Evolutionary conservation across 2,797 vertebrate genomes (phyloP), one percentile per base, ranked within the genome.

Genomic region (Hafferia zeledoni): DNA sequence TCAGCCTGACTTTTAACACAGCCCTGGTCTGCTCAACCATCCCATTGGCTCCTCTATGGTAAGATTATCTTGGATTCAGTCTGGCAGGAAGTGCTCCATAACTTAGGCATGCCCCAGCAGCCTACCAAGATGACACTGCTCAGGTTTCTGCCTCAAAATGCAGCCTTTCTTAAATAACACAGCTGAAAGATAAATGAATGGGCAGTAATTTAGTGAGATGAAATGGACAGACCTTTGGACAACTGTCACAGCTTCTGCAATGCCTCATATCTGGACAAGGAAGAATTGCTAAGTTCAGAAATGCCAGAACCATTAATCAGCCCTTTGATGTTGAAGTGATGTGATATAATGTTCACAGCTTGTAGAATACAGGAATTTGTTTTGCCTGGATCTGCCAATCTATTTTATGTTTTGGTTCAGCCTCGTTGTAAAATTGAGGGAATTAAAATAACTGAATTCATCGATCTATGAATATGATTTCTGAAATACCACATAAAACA

Each of bases 261-360:
- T 61, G 68, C 53, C 68, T 95, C 83, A 41, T 86, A 35, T 69
- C 57, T 17, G 78, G 81, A 43, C 60, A 18, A 10, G 37, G 50
- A 57, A 39, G 77, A 71, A 90, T 33, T 35, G 93, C 83, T 68
- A 41, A 50, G 12, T 83, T 90, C 57, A 88, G 94, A 96, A 96
- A 97, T 70, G 80, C 72, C 89, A 81, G 80, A 65, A 17, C 50
- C 53, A 47, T 97, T 90, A 78, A 93, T 97, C 96, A 96, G 69
- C 64, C 49, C 50, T 46, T 33, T 11, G 78, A 80, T n/a, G 8
- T 20, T 85, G 78, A 65, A 72, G 18, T 16, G 78, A 67, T 86
- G n/a, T 88, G 95, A 95, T 90, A 93, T 44, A 80, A 87, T 50
- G 90, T 78, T 69, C 11, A 46, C 12, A 82, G 70, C 57, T 44